These are phyloP conservation scores for Chionis minor DNA, from an alignment of 2,113 vertebrate species.

Conservation along the genomic window DNA sequence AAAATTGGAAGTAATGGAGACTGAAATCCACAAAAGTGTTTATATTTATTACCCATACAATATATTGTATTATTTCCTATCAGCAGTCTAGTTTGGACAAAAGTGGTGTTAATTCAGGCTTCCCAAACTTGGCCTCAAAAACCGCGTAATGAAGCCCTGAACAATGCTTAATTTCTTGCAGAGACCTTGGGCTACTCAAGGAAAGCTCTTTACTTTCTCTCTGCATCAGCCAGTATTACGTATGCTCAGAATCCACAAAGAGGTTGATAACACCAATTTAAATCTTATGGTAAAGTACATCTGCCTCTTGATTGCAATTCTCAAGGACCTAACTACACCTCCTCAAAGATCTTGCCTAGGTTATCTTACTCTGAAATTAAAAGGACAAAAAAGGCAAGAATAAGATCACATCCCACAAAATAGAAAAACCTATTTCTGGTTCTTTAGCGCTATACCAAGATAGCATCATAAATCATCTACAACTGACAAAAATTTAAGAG, in stretches of 20 bases:
- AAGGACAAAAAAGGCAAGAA: background rate
- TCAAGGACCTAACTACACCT: background rate
- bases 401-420: background rate
- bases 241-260: background rate
- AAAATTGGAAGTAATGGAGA: background rate
- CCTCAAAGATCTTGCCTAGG: background rate
- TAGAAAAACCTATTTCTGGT: background rate
- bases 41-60: background rate
- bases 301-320: background rate
- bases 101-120: background rate
- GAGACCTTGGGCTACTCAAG: background rate
- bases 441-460: background rate
- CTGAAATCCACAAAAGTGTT: background rate
- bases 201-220: background rate
- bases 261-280: background rate
- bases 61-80: background rate
- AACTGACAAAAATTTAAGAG: background rate
- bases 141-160: background rate
- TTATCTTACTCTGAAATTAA: background rate
- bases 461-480: background rate
- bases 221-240: background rate
- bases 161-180: background rate
- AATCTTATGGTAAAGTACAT: background rate
- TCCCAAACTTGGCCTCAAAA: background rate
- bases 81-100: background rate